Evolutionary conservation across 2,888 invertebrate species (phyloP).

Genomic region (Dynastes hyllus): DNA sequence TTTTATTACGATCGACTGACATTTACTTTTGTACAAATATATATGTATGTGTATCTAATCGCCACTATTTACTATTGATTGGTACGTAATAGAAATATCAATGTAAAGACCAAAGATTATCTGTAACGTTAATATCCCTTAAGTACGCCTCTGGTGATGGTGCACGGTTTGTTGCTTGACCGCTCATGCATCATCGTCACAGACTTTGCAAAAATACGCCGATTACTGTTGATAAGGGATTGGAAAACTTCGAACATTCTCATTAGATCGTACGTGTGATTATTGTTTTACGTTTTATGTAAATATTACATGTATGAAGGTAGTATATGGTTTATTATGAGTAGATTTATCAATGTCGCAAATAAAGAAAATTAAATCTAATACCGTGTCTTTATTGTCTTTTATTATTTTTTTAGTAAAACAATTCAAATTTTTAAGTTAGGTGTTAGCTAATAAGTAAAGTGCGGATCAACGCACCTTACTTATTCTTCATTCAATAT

Average conservation of each 20-base stretch:
- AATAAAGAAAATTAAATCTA: too few species aligned
- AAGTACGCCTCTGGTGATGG: not conserved
- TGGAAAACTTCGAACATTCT: not conserved
- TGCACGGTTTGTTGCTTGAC: constrained; percentile 20
- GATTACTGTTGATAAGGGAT: not conserved
- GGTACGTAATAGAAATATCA: not conserved
- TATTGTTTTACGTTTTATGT: too few species aligned
- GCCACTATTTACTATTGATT: not conserved
- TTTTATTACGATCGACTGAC: constrained; percentile 22
- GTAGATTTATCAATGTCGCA: too few species aligned
- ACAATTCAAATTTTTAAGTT: too few species aligned
- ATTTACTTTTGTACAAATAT: constrained; percentile 35
- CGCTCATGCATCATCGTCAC: not conserved
- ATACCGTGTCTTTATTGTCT: too few species aligned
- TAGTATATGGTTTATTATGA: too few species aligned
- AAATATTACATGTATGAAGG: too few species aligned
- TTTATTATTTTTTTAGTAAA: too few species aligned
- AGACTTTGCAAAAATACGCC: not conserved
- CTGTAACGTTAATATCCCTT: not conserved
- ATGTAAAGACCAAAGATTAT: constrained; percentile 19
- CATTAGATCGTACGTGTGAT: not conserved
- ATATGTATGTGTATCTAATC: not conserved
- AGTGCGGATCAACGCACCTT: too few species aligned
- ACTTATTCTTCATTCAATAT: too few species aligned
- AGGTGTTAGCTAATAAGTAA: too few species aligned